Conservation (phyloP, 2,888 invertebrate genomes). For the Troides oblongomaculatus region DNA sequence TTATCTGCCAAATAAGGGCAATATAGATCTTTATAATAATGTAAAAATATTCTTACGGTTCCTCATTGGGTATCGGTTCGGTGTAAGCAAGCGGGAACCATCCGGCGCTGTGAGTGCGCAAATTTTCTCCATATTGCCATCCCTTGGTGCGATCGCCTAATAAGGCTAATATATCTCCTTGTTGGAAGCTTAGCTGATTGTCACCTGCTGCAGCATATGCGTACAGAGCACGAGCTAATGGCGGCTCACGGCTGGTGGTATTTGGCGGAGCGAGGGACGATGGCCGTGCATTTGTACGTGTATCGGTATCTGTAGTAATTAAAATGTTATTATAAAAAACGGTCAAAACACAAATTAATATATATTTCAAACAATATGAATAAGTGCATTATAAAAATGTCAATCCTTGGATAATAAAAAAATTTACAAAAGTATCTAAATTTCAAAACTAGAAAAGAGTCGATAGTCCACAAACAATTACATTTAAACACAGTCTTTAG, state of each 20-base stretch:
- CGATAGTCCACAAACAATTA: no score
- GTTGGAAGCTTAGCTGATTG: conserved; percentile 94
- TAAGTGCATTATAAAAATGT: no score
- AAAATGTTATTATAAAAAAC: neutral
- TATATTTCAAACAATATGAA: no score
- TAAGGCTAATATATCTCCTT: conserved; percentile 92
- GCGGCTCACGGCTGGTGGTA: conserved; percentile 82
- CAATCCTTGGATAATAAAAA: no score
- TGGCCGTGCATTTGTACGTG: conserved; percentile 77
- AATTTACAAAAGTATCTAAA: no score
- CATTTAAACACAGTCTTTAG: no score
- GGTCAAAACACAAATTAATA: no score
- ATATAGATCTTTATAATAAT: neutral
- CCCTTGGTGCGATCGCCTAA: conserved; percentile 96
- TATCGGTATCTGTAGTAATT: conserved; percentile 52
- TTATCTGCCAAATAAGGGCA: no score
- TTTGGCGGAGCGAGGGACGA: conserved; percentile 83
- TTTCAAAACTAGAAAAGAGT: no score
- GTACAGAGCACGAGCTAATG: conserved; percentile 91
- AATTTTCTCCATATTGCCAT: conserved; percentile 98
- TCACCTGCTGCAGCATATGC: conserved; percentile 94
- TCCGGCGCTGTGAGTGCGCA: conserved; percentile 93
- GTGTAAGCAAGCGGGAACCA: conserved; percentile 99
- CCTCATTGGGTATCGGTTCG: conserved; percentile 86
- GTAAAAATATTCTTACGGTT: conserved; percentile 71